Evolutionary conservation across 2,113 vertebrate species (phyloP).

Genomic region (Panthera uncia): DNA sequence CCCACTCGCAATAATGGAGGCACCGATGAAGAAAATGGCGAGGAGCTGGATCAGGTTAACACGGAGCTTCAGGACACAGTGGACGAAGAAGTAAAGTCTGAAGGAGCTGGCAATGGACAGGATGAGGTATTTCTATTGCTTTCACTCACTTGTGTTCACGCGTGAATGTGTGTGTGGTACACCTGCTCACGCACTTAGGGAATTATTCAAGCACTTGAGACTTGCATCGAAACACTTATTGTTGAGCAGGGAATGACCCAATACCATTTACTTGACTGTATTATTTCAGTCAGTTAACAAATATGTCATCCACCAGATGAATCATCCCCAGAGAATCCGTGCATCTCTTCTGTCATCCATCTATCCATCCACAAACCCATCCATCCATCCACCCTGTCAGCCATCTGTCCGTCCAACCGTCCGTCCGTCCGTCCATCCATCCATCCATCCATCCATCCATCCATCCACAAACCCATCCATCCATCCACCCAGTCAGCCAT

Average conservation of each 20-base stretch:
- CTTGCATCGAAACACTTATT: not conserved
- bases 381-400: fast-evolving
- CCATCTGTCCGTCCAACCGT: fast-evolving
- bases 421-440: fast-evolving
- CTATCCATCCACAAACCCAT: not conserved
- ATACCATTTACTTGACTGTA: not conserved
- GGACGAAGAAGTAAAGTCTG: slow-evolving; percentile 65
- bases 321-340: not conserved
- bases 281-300: not conserved
- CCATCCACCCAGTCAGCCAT: fast-evolving
- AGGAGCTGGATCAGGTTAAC: slow-evolving; percentile 68
- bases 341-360: not conserved
- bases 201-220: not conserved
- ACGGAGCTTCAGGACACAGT: slow-evolving; percentile 37
- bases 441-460: fast-evolving
- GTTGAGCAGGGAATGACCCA: not conserved
- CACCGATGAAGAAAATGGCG: slow-evolving; percentile 76
- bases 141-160: not conserved
- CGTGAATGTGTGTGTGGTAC: not conserved
- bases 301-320: not conserved
- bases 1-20: not conserved
- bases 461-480: too few relatives aligned
- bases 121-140: slow-evolving; percentile 77
- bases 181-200: not conserved
- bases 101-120: slow-evolving; percentile 61